A percentile compares a stretch with the other conserved stretches of the same genome.
These are phyloP conservation scores for Andrena fulva DNA, from an alignment of 2,888 invertebrate species.

Conservation along the genomic window DNA sequence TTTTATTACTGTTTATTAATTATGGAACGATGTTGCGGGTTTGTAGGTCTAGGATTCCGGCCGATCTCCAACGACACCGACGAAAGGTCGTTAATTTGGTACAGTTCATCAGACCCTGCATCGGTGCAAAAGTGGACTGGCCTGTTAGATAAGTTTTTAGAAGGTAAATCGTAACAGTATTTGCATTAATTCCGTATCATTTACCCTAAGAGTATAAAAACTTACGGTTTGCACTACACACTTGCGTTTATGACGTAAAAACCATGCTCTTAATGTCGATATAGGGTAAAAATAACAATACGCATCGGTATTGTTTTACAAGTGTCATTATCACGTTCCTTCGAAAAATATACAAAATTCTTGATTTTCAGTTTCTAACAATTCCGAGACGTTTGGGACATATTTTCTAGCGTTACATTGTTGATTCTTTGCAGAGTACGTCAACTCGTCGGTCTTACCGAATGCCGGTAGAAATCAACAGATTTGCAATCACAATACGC, in stretches of 20 bases:
- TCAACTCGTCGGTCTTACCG: slow-evolving; percentile 80
- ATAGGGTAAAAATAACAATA: too few species aligned
- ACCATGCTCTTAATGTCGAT: too few species aligned
- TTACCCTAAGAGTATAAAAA: too few species aligned
- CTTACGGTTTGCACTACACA: too few species aligned
- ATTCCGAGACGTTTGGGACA: too few species aligned
- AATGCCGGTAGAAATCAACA: slow-evolving; percentile 86
- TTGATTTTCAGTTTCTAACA: too few species aligned
- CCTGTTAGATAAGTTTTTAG: slow-evolving; percentile 86
- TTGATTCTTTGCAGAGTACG: slow-evolving; percentile 80
- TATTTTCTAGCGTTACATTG: not conserved
- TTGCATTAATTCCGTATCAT: too few species aligned
- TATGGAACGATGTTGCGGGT: not conserved
- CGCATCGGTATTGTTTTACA: too few species aligned
- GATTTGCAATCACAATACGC: slow-evolving; percentile 86
- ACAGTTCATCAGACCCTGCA: slow-evolving; percentile 85
- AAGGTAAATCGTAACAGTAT: slow-evolving; percentile 84
- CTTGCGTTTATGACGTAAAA: too few species aligned
- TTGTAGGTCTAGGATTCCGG: slow-evolving; percentile 88
- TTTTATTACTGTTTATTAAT: too few species aligned
- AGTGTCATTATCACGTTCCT: too few species aligned
- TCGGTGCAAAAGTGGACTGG: slow-evolving; percentile 86
- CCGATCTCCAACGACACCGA: slow-evolving; percentile 86
- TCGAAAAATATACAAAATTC: too few species aligned
- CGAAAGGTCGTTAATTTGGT: slow-evolving; percentile 88